Evolutionary conservation across 2,113 vertebrate species (phyloP), one percentile per base, ranked within the genome.

Genomic region (Tragulus kanchil): DNA sequence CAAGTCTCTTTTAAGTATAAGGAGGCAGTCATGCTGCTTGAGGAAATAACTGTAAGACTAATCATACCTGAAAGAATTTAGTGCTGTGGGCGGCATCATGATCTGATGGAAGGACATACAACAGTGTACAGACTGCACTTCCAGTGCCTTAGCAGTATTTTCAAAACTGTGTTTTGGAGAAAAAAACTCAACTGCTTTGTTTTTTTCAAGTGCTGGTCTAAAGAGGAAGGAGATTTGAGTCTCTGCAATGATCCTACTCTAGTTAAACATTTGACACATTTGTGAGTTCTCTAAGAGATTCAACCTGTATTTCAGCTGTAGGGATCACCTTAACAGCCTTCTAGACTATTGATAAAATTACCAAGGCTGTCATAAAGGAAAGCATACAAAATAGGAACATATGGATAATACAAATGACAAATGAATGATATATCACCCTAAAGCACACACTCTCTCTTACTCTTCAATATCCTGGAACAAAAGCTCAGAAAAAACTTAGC

Each of bases 1-100:
- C 65, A 79, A 65, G 59, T 85, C 52, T 85, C 45, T 91, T 67
- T 92, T 86, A 91, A 79, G 78, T 48, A 4, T 89, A 89, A 97
- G 52, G 83, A 85, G 61, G 50, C 45, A 69, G 59, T 85, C 42
- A 78, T n/a, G 45, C 12, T 54, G 17, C 78, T 89, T 89, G 78
- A 96, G 26, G 19, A 77, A 85, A 88, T 91, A 78, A 77, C 52
- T 69, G 3, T 26, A 54, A 85, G 93, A 91, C 59, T 83, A 58
- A 83, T 65, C 59, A 61, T 59, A 21, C 95, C 79, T 56, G 59
- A 50, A 92, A 92, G 65, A 28, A 78, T 83, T 59, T 28, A 69
- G 19, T 71, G 14, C 56, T 59, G 23, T 81, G 73, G 81, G 86
- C 79, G 58, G 21, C 12, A 4, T 65, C 21, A 16, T 65, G 25